A percentile compares a stretch with the other conserved stretches of the same genome.
Conservation (phyloP, 2,113 vertebrate species). For the Stegostoma tigrinum region DNA sequence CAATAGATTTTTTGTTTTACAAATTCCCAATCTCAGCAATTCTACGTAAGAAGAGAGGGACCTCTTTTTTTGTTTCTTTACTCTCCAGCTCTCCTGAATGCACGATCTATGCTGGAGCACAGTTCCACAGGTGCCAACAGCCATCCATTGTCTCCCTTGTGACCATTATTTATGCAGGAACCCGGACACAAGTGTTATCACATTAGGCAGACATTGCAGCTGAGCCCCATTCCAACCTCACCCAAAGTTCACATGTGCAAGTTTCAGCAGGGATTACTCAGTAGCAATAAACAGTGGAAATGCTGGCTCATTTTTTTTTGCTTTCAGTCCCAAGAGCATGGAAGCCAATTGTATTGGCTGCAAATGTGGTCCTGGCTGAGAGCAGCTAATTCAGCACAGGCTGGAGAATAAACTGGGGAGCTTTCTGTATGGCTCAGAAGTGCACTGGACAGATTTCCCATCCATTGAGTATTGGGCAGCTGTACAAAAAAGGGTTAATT, state of each 20-base stretch:
- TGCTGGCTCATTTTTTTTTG: background rate
- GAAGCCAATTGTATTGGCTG: slow-evolving; percentile 19
- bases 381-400: slow-evolving; percentile 16
- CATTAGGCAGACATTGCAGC: slow-evolving; percentile 2
- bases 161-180: background rate
- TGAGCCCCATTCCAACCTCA: slow-evolving; percentile 11
- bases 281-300: background rate
- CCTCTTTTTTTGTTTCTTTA: background rate
- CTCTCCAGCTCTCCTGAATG: background rate
- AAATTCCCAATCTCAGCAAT: slow-evolving; percentile 8
- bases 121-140: slow-evolving; percentile 25
- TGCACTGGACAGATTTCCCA: background rate
- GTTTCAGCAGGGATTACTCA: slow-evolving; percentile 4
- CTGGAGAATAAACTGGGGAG: background rate
- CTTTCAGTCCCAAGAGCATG: background rate
- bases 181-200: slow-evolving; percentile 24
- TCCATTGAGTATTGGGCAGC: slow-evolving; percentile 22
- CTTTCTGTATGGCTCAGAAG: background rate
- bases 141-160: slow-evolving; percentile 20
- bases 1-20: background rate
- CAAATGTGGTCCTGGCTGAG: slow-evolving; percentile 10
- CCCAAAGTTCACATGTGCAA: slow-evolving; percentile 17
- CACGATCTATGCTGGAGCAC: background rate
- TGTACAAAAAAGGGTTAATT: slow-evolving; percentile 22
- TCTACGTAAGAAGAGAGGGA: background rate